Conservation (phyloP, 2,888 invertebrate species). For the Blomia tropicalis region DNA sequence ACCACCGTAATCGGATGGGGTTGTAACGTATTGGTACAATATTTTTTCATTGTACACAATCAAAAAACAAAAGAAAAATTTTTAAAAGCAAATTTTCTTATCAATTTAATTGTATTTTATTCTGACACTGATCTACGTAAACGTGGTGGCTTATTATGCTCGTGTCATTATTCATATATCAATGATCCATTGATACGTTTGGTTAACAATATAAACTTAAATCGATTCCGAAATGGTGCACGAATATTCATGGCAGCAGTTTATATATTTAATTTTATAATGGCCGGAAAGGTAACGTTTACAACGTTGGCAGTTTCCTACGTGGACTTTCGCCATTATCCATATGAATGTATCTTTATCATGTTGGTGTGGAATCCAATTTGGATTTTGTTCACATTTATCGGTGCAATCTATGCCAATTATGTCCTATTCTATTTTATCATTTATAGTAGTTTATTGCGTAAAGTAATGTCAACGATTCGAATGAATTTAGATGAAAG, state of each 20-base stretch:
- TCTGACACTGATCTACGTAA: background rate
- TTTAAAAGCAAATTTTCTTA: background rate
- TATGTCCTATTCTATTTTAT: background rate
- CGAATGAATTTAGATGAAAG: background rate
- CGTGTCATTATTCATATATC: background rate
- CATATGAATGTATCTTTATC: background rate
- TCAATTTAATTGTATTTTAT: background rate
- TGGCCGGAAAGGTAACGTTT: background rate
- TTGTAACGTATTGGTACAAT: background rate
- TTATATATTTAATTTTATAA: background rate
- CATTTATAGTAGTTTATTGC: background rate
- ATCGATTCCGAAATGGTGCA: background rate
- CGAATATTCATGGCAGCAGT: background rate
- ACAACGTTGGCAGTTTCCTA: background rate
- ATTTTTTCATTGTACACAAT: background rate
- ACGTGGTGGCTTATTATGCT: background rate
- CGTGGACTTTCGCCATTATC: background rate
- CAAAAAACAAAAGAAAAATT: background rate
- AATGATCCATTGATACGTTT: background rate
- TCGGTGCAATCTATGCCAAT: background rate
- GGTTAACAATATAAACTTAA: background rate
- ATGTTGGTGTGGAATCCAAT: background rate
- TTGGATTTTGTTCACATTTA: background rate
- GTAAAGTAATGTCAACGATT: background rate
- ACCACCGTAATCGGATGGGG: background rate